phyloP scores from a whole-genome alignment of 2,797 vertebrate genomes.

The Onychomys leucogaster region DNA sequence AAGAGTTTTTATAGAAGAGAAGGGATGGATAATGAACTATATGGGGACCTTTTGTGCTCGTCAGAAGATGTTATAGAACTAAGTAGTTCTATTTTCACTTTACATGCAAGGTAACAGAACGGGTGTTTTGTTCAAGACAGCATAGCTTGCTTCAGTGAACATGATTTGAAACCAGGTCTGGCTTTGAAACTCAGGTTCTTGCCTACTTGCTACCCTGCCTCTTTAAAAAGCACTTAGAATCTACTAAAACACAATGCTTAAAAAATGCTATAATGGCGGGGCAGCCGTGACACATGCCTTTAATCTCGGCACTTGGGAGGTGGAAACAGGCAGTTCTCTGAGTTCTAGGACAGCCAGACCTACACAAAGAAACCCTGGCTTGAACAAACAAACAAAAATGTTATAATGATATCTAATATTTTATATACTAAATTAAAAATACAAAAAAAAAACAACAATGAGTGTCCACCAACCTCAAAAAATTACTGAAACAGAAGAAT shows the following conservation, averaged over 20 bases:
- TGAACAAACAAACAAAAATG: not conserved
- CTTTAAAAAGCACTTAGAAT: not conserved
- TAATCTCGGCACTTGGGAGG: not conserved
- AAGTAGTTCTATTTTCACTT: not conserved
- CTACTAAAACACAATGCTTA: not conserved
- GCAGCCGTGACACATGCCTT: not conserved
- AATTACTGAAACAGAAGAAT: not conserved
- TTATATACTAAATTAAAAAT: not conserved
- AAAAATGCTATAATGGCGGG: not conserved
- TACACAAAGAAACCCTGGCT: not conserved
- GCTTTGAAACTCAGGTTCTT: not conserved
- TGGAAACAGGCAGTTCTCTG: not conserved
- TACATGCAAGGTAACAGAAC: not conserved
- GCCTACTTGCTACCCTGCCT: not conserved
- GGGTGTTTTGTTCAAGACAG: not conserved
- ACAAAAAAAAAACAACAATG: too few species aligned
- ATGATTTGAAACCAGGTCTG: not conserved
- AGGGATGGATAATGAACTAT: not conserved
- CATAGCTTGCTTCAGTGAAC: not conserved
- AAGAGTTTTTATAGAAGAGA: not conserved
- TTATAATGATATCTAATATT: not conserved
- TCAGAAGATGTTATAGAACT: not conserved
- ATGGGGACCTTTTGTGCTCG: not conserved
- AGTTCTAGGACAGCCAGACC: not conserved
- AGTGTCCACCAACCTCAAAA: not conserved